Conservation (phyloP, 2,113 vertebrate genomes). For the Nycticorax nycticorax region DNA sequence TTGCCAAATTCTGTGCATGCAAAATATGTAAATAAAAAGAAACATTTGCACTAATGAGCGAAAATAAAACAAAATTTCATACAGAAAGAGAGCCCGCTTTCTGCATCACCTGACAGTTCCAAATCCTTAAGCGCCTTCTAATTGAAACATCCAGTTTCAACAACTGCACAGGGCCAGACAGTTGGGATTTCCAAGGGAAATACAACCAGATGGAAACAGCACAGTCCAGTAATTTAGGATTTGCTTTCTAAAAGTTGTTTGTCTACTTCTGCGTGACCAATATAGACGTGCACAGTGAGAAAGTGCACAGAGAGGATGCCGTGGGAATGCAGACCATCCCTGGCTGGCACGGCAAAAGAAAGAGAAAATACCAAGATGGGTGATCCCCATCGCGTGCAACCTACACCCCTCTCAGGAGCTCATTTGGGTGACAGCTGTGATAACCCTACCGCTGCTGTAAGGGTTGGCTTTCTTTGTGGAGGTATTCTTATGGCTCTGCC, state of each 20-base stretch:
- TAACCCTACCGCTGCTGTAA: neutral
- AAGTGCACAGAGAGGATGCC: neutral
- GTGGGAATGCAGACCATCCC: neutral
- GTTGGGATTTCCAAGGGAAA: neutral
- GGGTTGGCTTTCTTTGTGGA: neutral
- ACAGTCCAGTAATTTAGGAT: neutral
- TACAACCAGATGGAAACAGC: neutral
- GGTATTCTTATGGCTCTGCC: neutral
- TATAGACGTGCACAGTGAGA: neutral
- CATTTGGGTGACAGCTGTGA: neutral
- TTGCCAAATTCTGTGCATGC: neutral
- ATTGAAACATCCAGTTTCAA: neutral
- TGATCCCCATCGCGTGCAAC: neutral
- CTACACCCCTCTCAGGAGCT: neutral
- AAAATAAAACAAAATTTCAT: neutral
- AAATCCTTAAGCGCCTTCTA: neutral
- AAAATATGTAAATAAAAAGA: neutral
- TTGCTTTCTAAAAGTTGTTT: neutral
- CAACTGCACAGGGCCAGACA: neutral
- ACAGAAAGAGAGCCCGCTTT: neutral
- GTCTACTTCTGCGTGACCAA: neutral
- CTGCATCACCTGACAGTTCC: neutral
- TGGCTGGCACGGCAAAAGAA: neutral
- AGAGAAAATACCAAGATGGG: neutral
- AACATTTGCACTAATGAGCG: neutral